A percentile compares a stretch with the other conserved stretches of the same genome.
Conservation (phyloP, 2,888 invertebrate species). For the Ephialtes manifestator region DNA sequence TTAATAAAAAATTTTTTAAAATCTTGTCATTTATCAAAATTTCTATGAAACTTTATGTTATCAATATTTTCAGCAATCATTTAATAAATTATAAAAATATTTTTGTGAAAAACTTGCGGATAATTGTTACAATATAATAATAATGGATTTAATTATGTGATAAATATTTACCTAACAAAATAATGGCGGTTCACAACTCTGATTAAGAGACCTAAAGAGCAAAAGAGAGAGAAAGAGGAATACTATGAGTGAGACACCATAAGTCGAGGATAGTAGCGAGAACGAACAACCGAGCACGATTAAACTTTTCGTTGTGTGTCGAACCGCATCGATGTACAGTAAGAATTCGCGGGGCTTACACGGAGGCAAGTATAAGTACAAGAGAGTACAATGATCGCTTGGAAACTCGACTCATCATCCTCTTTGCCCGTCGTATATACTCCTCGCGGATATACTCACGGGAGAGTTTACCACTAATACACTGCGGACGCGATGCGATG, state of each 20-base stretch:
- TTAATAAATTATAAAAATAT: too few relatives aligned
- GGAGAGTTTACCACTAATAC: slow-evolving; percentile 59
- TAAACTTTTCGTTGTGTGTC: slow-evolving; percentile 66
- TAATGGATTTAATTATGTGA: too few relatives aligned
- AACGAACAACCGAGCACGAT: slow-evolving; percentile 54
- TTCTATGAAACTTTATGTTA: too few relatives aligned
- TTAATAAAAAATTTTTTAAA: too few relatives aligned
- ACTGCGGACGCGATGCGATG: slow-evolving; percentile 33
- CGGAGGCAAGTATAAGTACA: slow-evolving; percentile 11
- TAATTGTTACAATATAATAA: too few relatives aligned
- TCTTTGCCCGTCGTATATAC: slow-evolving; percentile 14
- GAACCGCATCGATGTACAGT: slow-evolving; percentile 72
- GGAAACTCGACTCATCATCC: slow-evolving; percentile 51
- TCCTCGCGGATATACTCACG: slow-evolving; percentile 47
- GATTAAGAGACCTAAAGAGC: background rate
- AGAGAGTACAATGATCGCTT: slow-evolving; percentile 34
- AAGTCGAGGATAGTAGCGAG: slow-evolving; percentile 14
- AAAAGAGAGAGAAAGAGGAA: background rate
- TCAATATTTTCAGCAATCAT: too few relatives aligned
- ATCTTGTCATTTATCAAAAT: too few relatives aligned
- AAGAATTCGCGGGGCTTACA: slow-evolving; percentile 52
- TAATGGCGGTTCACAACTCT: background rate
- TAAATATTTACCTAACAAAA: too few relatives aligned
- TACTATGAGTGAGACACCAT: background rate
- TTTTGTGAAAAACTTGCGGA: too few relatives aligned